A percentile compares a stretch with the other conserved stretches of the same genome.
Conservation (phyloP, 2,113 vertebrate species). For the Hassar affinis region DNA sequence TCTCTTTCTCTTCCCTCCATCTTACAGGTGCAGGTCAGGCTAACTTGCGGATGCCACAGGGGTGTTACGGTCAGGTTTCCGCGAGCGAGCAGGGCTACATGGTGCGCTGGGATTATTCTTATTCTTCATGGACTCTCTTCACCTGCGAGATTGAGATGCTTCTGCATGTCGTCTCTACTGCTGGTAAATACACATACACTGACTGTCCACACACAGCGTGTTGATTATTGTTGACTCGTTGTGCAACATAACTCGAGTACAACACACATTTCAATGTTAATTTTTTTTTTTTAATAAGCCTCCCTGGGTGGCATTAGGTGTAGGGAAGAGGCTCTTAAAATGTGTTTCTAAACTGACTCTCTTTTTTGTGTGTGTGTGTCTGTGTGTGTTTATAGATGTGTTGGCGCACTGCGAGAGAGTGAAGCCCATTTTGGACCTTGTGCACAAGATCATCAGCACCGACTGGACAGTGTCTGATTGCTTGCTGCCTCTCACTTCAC, state of each 20-base stretch:
- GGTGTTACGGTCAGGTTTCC: constrained; percentile 86
- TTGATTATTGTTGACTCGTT: neutral
- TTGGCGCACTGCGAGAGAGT: constrained; percentile 89
- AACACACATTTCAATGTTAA: neutral
- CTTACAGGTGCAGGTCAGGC: constrained; percentile 80
- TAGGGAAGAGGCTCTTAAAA: neutral
- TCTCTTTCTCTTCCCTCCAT: neutral
- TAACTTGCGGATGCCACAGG: constrained; percentile 92
- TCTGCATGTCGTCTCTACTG: constrained; percentile 94
- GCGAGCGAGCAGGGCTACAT: constrained; percentile 80
- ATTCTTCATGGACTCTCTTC: constrained; percentile 95
- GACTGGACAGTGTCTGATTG: constrained; percentile 92
- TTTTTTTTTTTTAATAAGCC: neutral
- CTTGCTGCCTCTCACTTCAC: constrained; percentile 92
- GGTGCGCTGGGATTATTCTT: constrained; percentile 94
- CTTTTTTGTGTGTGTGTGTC: too few species aligned
- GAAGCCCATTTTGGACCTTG: constrained; percentile 92
- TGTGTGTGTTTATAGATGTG: constrained; percentile 76
- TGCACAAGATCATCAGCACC: constrained; percentile 92
- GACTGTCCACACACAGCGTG: neutral
- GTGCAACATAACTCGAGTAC: neutral
- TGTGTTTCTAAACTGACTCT: neutral
- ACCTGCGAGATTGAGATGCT: constrained; percentile 98
- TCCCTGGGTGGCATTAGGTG: too few species aligned
- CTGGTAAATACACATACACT: constrained; percentile 74